Evolutionary conservation across 2,113 vertebrate species (phyloP).

Genomic region (Oreotrochilus melanogaster): DNA sequence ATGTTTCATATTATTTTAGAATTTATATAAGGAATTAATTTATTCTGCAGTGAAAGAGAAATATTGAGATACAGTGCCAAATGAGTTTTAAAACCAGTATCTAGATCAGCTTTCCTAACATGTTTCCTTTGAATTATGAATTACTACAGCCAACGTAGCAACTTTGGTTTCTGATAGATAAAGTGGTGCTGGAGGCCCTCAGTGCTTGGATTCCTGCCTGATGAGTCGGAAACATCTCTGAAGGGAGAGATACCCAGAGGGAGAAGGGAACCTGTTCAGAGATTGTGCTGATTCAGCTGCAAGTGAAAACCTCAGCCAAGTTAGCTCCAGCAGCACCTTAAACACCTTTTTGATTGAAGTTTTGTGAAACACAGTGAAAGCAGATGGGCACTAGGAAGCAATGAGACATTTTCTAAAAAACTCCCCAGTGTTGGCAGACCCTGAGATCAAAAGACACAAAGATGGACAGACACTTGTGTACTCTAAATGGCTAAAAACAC

Average conservation of each 20-base stretch:
- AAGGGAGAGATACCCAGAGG: background rate
- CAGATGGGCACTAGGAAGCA: background rate
- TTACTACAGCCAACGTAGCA: constrained; percentile 3
- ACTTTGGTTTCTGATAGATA: constrained; percentile 29
- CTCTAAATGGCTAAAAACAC: constrained; percentile 12
- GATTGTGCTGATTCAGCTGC: background rate
- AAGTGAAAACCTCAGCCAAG: background rate
- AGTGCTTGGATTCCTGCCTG: background rate
- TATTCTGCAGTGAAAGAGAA: constrained; percentile 10
- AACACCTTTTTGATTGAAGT: background rate
- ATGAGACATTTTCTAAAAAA: background rate
- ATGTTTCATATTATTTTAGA: background rate
- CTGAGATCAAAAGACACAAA: background rate
- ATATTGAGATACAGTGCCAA: background rate
- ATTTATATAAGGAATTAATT: background rate
- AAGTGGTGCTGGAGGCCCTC: background rate
- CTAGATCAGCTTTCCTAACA: constrained; percentile 11
- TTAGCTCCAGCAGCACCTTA: background rate
- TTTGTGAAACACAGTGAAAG: background rate
- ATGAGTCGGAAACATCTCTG: background rate
- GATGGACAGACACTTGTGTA: background rate
- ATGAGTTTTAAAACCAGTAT: constrained; percentile 21
- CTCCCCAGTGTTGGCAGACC: background rate
- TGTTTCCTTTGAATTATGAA: constrained; percentile 33
- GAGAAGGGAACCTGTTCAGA: background rate